These are phyloP conservation scores for Sarcophaga rosellei DNA, from an alignment of 2,888 invertebrate genomes.

Conservation along the genomic window DNA sequence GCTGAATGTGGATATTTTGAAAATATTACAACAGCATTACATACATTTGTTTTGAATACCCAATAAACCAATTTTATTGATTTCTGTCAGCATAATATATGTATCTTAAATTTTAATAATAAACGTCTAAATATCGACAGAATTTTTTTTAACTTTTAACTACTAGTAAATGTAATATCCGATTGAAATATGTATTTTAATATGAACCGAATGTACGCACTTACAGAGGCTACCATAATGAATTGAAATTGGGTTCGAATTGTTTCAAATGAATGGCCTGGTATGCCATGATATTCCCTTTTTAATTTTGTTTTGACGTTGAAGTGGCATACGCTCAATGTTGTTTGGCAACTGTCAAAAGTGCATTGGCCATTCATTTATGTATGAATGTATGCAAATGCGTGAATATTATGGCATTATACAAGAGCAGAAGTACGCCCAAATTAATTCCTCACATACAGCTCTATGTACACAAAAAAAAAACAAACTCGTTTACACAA, in stretches of 20 bases:
- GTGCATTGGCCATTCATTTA: slow-evolving; percentile 54
- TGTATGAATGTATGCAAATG: slow-evolving; percentile 9
- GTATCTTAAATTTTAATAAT: no score
- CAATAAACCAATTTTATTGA: no score
- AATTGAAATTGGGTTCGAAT: slow-evolving; percentile 1
- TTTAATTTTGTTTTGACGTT: slow-evolving; percentile 47
- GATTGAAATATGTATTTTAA: no score
- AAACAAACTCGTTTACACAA: slow-evolving; percentile 56
- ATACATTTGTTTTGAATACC: no score
- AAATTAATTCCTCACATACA: slow-evolving; percentile 42
- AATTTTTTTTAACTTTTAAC: no score
- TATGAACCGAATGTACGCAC: not conserved
- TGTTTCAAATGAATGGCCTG: not conserved
- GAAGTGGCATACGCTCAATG: slow-evolving; percentile 64
- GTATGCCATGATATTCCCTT: slow-evolving; percentile 20
- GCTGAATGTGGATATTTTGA: no score
- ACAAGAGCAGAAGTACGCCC: slow-evolving; percentile 43
- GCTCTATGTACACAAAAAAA: not conserved
- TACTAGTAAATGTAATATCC: no score
- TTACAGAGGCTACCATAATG: not conserved
- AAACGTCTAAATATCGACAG: no score
- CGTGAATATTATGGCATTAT: slow-evolving; percentile 21
- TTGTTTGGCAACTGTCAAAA: slow-evolving; percentile 65
- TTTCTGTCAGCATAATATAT: no score
- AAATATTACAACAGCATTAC: no score